Percentiles rank a stretch among this genome's conserved stretches.
Conservation (phyloP, 2,888 invertebrate species). For the Caenorhabditis sp. region DNA sequence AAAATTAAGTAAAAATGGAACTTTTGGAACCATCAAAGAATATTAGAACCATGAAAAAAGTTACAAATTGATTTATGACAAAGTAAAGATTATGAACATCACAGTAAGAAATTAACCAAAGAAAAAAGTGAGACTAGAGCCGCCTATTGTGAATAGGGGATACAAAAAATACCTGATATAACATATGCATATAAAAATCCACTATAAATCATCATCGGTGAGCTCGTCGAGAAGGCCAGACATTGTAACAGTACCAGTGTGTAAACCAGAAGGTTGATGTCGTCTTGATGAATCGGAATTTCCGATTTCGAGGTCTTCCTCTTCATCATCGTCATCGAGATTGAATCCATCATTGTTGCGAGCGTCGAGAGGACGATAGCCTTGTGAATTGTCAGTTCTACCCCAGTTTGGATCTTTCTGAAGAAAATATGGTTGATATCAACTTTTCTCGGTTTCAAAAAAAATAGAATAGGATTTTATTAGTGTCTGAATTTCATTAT, state of each 20-base stretch:
- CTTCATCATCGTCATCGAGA: conserved; percentile 27
- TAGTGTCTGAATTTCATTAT: no score
- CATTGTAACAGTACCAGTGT: conserved; percentile 32
- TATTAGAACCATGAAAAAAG: background rate
- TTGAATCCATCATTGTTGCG: conserved; percentile 33
- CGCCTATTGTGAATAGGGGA: background rate
- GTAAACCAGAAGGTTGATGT: conserved; percentile 4
- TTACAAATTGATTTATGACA: background rate
- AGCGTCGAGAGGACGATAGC: conserved; percentile 36
- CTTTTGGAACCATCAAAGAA: background rate
- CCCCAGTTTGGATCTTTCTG: conserved; percentile 39
- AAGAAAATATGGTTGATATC: background rate
- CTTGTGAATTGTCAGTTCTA: conserved; percentile 30
- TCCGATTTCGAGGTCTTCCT: conserved; percentile 10
- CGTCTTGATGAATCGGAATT: background rate
- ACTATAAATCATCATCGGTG: conserved; percentile 32
- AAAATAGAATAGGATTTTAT: no score
- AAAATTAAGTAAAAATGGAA: background rate
- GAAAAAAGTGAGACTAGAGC: background rate
- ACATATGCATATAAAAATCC: background rate
- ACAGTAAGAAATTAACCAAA: background rate
- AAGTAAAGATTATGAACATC: background rate
- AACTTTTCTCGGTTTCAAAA: background rate
- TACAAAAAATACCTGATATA: conserved; percentile 3
- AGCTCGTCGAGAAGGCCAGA: conserved; percentile 35